These are phyloP conservation scores for Drosophila macrospina DNA, from an alignment of 2,888 invertebrate genomes.

Conservation along the genomic window DNA sequence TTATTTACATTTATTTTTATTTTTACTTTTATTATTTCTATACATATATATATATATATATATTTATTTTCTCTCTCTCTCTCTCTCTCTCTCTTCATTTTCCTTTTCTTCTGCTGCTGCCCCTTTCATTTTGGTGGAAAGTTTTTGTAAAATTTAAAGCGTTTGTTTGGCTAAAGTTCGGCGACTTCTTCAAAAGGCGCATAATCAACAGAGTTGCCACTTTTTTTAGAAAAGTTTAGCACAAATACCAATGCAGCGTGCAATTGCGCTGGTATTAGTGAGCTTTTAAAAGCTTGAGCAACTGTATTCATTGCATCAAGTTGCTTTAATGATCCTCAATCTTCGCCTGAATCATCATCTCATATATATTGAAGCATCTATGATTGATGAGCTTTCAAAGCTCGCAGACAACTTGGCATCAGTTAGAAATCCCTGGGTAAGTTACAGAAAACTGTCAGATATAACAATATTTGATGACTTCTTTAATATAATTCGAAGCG, in stretches of 20 bases:
- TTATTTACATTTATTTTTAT: constrained; percentile 41
- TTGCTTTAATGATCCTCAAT: neutral
- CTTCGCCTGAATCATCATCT: neutral
- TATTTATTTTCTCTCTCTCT: constrained; percentile 8
- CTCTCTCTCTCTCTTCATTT: neutral
- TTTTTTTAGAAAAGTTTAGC: constrained; percentile 1
- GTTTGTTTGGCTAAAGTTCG: constrained; percentile 37
- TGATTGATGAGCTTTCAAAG: too few relatives aligned
- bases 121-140: constrained; percentile 18
- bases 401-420: too few relatives aligned
- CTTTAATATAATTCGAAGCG: too few relatives aligned
- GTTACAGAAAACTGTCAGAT: neutral
- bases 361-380: too few relatives aligned
- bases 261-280: neutral
- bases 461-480: too few relatives aligned
- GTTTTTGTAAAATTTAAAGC: constrained; percentile 51
- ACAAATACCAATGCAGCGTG: neutral
- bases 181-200: constrained; percentile 4
- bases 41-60: constrained; percentile 6
- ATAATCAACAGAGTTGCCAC: constrained; percentile 29
- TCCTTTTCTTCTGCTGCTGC: neutral
- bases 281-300: neutral
- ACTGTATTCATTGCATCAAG: neutral
- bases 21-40: constrained; percentile 31
- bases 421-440: neutral